Evolutionary conservation across 2,888 invertebrate species (phyloP).

Genomic region (Bursaphelenchus okinawaensis): DNA sequence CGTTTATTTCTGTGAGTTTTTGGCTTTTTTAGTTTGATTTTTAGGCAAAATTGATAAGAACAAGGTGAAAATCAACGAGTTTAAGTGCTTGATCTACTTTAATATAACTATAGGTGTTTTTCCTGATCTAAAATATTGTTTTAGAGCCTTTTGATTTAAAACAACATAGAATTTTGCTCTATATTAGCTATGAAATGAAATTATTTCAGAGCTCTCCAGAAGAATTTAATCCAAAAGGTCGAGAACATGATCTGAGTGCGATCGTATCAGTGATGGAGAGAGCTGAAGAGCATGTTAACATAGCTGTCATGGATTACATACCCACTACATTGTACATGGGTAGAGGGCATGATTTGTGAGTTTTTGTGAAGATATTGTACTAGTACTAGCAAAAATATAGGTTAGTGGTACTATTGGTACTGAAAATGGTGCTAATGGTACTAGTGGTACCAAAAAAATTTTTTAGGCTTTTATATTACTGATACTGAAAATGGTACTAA

Average conservation of each 20-base stretch:
- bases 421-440: too few species aligned
- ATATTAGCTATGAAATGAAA: conserved; percentile 3
- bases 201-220: conserved; percentile 39
- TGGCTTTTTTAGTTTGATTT: neutral
- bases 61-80: too few species aligned
- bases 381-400: conserved; percentile 58
- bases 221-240: conserved; percentile 45
- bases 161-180: neutral
- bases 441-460: too few species aligned
- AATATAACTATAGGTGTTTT: too few species aligned
- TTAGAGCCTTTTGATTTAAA: too few species aligned
- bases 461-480: too few species aligned
- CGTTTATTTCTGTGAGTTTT: conserved; percentile 23
- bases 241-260: conserved; percentile 49
- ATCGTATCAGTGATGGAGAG: conserved; percentile 35
- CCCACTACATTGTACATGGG: conserved; percentile 69
- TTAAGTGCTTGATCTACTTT: too few species aligned
- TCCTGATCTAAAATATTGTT: neutral
- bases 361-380: too few species aligned
- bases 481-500: too few species aligned
- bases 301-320: conserved; percentile 94
- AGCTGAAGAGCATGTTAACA: conserved; percentile 24
- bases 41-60: neutral
- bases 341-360: too few species aligned
- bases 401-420: conserved; percentile 57